Base-by-base conservation (phyloP, 1,140 invertebrate genomes). In the Drosophila suzukii region DNA sequence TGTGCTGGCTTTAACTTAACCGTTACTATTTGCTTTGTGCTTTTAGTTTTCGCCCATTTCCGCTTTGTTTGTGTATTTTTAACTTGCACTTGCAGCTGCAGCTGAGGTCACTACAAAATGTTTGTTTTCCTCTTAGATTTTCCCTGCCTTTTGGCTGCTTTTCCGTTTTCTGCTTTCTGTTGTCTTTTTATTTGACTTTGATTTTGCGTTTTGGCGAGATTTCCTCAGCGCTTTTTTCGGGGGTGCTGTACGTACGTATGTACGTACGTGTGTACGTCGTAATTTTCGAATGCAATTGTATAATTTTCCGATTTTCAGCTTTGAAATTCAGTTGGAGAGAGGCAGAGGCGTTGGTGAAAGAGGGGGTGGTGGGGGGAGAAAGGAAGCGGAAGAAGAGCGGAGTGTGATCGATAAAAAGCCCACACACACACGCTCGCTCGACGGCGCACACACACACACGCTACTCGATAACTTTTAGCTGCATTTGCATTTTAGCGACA, bases 331-430 rank as follows among this genome's bases (percentile, higher is more conserved):
- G 70, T 86, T 85, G 62, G 75, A 55, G 57, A 57, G 67, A 55
- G 44, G 20, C 20, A 20, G 20, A 20, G 20, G 20, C 20, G 20
- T 20, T 38, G 54, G 15, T 20, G 27, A 27, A 15, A 7, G 38
- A 11, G 6, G 12, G 24, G 34, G 32, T 5, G 36, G 56, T 46
- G 43, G 50, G 57, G 46, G 43, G 20, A 32, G 24, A 62, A 53
- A 58, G 47, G 10, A 46, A 10, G 15, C 43, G 4, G 44, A 15
- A 24, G 55, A 51, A 66, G 71, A 59, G 57, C 50, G 47, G 30
- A 82, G 81, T 83, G 75, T 86, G 82, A 89, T 86, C 83, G 84
- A 86, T 86, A 86, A 88, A 85, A 67, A 54, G 66, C 36, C 46
- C 43, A 13, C 44, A 60, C 49, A 68, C 44, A 59, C 39, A 55